Evolutionary conservation across 2,113 vertebrate genomes (phyloP).

Genomic region (Uria lomvia): DNA sequence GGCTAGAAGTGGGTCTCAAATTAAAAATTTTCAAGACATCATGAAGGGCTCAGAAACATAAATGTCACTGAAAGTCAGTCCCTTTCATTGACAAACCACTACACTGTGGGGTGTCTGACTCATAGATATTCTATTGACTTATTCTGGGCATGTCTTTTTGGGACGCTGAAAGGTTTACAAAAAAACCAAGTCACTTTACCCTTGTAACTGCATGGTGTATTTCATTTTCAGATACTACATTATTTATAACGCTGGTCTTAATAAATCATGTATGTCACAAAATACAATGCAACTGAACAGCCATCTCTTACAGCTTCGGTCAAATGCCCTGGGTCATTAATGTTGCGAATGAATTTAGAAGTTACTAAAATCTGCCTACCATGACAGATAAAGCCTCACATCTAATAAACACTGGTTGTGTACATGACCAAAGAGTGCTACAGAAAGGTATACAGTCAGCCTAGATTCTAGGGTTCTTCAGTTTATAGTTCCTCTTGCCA

Average conservation of each 20-base stretch:
- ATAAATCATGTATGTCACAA: not conserved
- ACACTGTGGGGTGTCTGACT: not conserved
- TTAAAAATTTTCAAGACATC: not conserved
- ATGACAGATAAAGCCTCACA: not conserved
- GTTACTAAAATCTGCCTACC: not conserved
- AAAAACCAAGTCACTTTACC: not conserved
- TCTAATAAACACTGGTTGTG: not conserved
- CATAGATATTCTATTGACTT: not conserved
- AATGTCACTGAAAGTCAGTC: not conserved
- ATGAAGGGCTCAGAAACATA: not conserved
- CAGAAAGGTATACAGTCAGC: not conserved
- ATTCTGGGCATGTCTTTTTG: not conserved
- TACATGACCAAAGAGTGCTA: not conserved
- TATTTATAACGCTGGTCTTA: not conserved
- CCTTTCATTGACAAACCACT: not conserved
- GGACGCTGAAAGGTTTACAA: not conserved
- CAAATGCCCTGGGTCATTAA: not conserved
- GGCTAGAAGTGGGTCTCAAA: not conserved
- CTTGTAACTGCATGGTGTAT: not conserved
- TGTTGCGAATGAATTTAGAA: rapidly evolving
- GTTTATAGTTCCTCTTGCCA: not conserved
- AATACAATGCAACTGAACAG: not conserved
- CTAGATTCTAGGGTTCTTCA: not conserved
- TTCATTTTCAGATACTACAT: not conserved
- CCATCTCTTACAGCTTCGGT: not conserved